These are phyloP conservation scores for Helicoverpa armigera DNA, from an alignment of 1,140 invertebrate species.

Conservation along the genomic window DNA sequence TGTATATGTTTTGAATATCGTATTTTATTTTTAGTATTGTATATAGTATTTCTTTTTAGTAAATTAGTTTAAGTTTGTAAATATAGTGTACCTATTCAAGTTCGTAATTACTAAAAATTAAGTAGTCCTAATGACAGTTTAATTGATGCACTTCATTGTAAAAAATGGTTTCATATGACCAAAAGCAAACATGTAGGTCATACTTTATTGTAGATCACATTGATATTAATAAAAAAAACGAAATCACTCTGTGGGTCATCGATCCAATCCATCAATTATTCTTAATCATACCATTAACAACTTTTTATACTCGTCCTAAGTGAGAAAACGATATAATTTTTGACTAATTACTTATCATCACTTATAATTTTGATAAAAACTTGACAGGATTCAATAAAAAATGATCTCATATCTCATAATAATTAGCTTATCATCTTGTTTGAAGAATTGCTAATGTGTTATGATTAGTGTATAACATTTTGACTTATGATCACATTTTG, in stretches of 20 bases:
- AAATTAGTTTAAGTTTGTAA: no score
- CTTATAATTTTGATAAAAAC: neutral
- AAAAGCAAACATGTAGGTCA: slow-evolving; percentile 31
- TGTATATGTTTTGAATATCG: no score
- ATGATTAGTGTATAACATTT: neutral
- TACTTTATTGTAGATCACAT: neutral
- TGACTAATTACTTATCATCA: slow-evolving; percentile 7
- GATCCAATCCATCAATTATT: slow-evolving; percentile 10
- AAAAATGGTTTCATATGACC: neutral
- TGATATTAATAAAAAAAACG: slow-evolving; percentile 19
- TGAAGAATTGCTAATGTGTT: neutral
- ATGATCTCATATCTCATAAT: no score
- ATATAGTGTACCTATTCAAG: no score
- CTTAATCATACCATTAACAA: slow-evolving; percentile 22
- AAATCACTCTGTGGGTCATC: slow-evolving; percentile 19
- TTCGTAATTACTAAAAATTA: no score
- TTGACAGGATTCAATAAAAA: neutral
- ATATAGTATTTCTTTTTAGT: no score
- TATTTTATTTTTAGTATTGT: no score
- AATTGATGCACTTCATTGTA: no score
- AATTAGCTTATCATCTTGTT: neutral
- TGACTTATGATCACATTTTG: neutral
- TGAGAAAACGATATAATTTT: neutral
- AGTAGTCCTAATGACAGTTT: no score
- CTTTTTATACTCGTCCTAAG: slow-evolving; percentile 1